Evolutionary conservation across 2,113 vertebrate genomes (phyloP).

Genomic region (Zosterops japonicus): DNA sequence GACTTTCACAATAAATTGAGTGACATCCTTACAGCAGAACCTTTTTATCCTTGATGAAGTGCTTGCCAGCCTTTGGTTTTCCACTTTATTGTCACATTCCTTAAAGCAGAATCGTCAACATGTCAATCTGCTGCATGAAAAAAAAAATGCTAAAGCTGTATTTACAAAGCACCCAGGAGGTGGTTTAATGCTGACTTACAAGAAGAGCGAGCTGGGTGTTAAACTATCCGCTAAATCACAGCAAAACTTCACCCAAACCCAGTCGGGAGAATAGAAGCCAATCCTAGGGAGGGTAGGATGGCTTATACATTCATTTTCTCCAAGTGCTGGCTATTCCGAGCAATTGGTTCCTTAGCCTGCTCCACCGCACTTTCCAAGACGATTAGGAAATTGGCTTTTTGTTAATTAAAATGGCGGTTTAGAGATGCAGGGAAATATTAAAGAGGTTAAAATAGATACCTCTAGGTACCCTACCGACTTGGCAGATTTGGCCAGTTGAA

Average conservation of each 20-base stretch:
- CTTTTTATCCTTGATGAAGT: slow-evolving; percentile 86
- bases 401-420: slow-evolving; percentile 60
- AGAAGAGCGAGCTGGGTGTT: slow-evolving; percentile 41
- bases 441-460: slow-evolving; percentile 45
- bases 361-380: slow-evolving; percentile 24
- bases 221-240: slow-evolving; percentile 73
- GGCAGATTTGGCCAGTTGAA: neutral
- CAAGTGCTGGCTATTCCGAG: slow-evolving; percentile 2
- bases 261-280: neutral
- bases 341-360: slow-evolving; percentile 28
- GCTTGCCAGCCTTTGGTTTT: slow-evolving; percentile 79
- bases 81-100: slow-evolving; percentile 81
- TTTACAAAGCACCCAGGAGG: slow-evolving; percentile 75
- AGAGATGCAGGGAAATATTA: neutral
- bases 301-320: neutral
- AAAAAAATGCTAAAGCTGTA: slow-evolving; percentile 70
- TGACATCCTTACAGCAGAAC: slow-evolving; percentile 82
- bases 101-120: slow-evolving; percentile 80
- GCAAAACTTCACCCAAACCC: slow-evolving; percentile 25
- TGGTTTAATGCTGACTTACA: slow-evolving; percentile 71
- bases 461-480: neutral
- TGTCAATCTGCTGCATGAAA: slow-evolving; percentile 76
- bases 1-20: slow-evolving; percentile 88
- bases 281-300: neutral
- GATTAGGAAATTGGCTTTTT: slow-evolving; percentile 19